These are phyloP conservation scores for Chelonus insularis DNA, from an alignment of 1,140 invertebrate species.

Conservation along the genomic window DNA sequence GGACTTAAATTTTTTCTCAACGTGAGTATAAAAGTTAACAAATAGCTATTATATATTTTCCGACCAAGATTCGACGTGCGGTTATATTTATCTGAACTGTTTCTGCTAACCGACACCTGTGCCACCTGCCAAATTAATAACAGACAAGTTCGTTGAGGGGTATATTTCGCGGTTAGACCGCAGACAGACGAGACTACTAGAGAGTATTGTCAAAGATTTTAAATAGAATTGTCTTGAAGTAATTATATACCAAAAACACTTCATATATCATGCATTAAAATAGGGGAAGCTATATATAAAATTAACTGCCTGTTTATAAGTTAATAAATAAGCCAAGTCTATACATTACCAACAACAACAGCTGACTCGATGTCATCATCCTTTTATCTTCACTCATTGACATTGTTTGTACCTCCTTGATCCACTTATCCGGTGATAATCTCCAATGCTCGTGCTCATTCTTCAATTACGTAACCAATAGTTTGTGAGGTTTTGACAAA, in stretches of 20 bases:
- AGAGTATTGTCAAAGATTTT: neutral
- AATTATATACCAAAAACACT: too few relatives aligned
- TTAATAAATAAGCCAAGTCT: neutral
- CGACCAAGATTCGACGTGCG: too few relatives aligned
- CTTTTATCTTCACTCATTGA: neutral
- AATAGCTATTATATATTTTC: too few relatives aligned
- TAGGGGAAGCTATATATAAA: too few relatives aligned
- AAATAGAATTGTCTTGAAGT: neutral
- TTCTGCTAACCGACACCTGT: constrained; percentile 32
- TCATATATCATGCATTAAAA: too few relatives aligned
- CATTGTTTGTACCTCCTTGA: neutral
- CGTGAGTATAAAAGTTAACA: too few relatives aligned
- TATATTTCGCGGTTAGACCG: constrained; percentile 31
- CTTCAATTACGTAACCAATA: neutral
- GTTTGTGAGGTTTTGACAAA: neutral
- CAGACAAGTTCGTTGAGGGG: constrained; percentile 7
- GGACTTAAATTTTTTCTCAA: too few relatives aligned
- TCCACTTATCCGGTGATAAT: neutral
- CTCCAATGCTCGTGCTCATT: neutral
- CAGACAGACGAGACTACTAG: neutral
- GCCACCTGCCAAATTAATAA: constrained; percentile 39
- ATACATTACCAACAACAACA: neutral
- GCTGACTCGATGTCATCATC: neutral
- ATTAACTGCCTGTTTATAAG: too few relatives aligned
- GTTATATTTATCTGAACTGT: neutral